Evolutionary conservation across 2,888 invertebrate species (phyloP).

Genomic region (Phyto melanocephala): DNA sequence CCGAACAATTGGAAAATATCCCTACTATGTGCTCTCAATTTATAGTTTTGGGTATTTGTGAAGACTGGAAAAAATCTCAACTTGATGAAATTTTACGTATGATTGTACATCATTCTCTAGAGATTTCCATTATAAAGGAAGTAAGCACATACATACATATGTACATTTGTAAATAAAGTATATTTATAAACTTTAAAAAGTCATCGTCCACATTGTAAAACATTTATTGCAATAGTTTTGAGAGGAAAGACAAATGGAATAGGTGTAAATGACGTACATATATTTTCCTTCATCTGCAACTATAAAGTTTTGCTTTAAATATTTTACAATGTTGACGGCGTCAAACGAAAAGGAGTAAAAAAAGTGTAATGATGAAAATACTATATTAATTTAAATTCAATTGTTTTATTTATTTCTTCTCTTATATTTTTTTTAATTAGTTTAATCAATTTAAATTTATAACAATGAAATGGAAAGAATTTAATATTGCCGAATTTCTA

Average conservation of each 20-base stretch:
- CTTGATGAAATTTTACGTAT: constrained; percentile 71
- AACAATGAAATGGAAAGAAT: constrained; percentile 76
- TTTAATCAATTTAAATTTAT: constrained; percentile 75
- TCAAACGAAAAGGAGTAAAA: too few species aligned
- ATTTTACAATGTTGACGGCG: too few species aligned
- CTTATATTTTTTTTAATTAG: constrained; percentile 53
- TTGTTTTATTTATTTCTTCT: too few species aligned
- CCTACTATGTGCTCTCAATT: constrained; percentile 74
- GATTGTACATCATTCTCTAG: constrained; percentile 71
- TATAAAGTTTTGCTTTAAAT: too few species aligned
- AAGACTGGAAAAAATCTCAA: constrained; percentile 74
- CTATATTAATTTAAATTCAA: too few species aligned
- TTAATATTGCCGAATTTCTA: constrained; percentile 74
- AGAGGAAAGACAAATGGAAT: too few species aligned
- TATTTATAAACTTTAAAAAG: too few species aligned
- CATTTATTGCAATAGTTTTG: too few species aligned
- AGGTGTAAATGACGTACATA: too few species aligned
- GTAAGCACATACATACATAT: constrained; percentile 63
- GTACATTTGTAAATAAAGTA: not conserved
- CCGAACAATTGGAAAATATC: constrained; percentile 71
- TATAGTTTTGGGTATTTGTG: constrained; percentile 75
- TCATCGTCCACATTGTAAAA: too few species aligned
- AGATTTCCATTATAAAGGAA: constrained; percentile 71
- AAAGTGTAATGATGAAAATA: not conserved
- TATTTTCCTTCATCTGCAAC: too few species aligned